Conservation (phyloP, 2,888 invertebrate genomes). For the Noctua janthina region DNA sequence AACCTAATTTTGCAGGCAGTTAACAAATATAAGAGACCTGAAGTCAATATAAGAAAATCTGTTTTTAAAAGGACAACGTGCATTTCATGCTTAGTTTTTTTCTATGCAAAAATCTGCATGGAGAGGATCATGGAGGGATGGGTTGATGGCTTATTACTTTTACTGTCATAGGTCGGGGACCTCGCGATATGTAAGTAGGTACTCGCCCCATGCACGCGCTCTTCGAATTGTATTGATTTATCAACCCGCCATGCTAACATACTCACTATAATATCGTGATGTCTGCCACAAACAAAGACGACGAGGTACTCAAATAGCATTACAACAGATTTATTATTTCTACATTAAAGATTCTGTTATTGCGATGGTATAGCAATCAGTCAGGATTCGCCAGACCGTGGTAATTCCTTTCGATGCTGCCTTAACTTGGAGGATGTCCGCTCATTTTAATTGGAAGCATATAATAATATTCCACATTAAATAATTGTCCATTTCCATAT, state of each 20-base stretch:
- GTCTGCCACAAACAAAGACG: background rate
- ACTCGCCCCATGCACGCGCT: background rate
- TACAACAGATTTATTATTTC: constrained; percentile 20
- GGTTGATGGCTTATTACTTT: background rate
- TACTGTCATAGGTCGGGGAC: background rate
- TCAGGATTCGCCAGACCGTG: constrained; percentile 58
- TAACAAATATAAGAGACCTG: no score
- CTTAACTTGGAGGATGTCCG: constrained; percentile 63
- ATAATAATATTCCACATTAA: constrained; percentile 42
- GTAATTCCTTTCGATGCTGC: constrained; percentile 50
- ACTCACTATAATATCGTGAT: background rate
- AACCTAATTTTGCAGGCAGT: no score
- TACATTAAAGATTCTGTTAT: constrained; percentile 35
- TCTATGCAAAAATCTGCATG: no score
- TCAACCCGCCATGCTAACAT: background rate
- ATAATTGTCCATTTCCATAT: constrained; percentile 58
- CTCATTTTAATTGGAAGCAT: constrained; percentile 56
- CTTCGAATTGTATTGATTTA: background rate
- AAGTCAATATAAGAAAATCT: no score
- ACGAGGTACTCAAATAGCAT: background rate
- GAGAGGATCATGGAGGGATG: background rate
- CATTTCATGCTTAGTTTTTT: no score
- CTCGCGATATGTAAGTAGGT: background rate
- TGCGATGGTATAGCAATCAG: constrained; percentile 46
- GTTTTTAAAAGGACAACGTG: no score